Base-by-base conservation (phyloP, 2,888 invertebrate genomes). In the Parthenolecanium corni region DNA sequence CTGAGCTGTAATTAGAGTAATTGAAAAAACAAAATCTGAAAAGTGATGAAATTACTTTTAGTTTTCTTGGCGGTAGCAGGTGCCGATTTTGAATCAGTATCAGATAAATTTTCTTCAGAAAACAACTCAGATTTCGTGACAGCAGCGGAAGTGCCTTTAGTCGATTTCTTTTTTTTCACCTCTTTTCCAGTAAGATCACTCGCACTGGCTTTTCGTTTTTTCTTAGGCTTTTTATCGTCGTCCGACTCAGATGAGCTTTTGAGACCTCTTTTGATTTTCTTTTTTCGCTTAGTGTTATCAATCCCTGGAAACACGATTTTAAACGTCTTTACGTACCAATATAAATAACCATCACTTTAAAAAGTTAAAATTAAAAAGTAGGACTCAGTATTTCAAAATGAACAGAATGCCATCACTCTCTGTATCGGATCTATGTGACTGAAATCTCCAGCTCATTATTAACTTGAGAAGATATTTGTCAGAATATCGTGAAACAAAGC, bases 161-260 rank as follows among this genome's bases (percentile, higher is more conserved):
- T 11, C 1, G 52, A 44, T 36, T 58, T 58, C 14, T 47, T 46
- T 58, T 58, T 58, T 25, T 58, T 58, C 12, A 9, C 25, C 12
- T 58, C 58, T 36, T 58, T 58, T 6, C 11, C 9, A 4, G 47
- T 20, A 6, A 21, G 24, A 47, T 58, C 58, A 16, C 16, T 58
- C 2, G 47, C 11, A 20, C 18, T 31, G 14, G 49, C 31, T 25
- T 62, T 62, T 46, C 52, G 36, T 31, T 62, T 62, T 24, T 62
- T 62, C 36, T 62, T 62, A 11, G 44, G 52, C 25, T 52, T 62
- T 20, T 52, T 23, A 21, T 62, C 52, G 14, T 52, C 62, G 1
- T 62, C 62, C 9, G 58, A 58, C 46, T 58, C 58, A 9, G 58
- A 58, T 1, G 58, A 46, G 47, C 58, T 58, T 58, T 36, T 58